Evolutionary conservation across 2,888 invertebrate genomes (phyloP).

Genomic region (Empis livida): DNA sequence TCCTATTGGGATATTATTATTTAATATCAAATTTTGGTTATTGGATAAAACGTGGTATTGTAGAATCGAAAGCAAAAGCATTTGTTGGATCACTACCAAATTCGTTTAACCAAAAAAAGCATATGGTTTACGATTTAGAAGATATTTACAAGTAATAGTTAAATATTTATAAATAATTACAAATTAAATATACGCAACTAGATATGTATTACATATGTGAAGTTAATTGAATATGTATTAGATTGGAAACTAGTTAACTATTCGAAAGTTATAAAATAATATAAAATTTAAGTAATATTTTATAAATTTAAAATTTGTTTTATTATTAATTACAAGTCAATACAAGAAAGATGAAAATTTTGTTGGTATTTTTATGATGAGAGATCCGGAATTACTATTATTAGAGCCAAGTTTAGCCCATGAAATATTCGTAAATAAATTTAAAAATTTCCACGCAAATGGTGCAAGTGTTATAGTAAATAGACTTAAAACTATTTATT

Average conservation of each 20-base stretch:
- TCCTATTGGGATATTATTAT: slow-evolving; percentile 7
- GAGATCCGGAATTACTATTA: slow-evolving; percentile 29
- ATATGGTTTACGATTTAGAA: slow-evolving; percentile 25
- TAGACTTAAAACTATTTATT: no score
- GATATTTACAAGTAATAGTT: slow-evolving; percentile 34
- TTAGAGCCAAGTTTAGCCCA: slow-evolving; percentile 27
- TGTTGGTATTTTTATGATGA: slow-evolving; percentile 32
- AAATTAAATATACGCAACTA: no score
- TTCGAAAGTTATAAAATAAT: no score
- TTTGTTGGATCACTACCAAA: slow-evolving; percentile 30
- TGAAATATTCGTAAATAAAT: slow-evolving; percentile 33
- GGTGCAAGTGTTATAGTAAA: neutral
- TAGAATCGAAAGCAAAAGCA: slow-evolving; percentile 26
- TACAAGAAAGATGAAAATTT: slow-evolving; percentile 23
- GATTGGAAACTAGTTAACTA: no score
- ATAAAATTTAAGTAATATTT: no score
- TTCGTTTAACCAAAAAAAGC: slow-evolving; percentile 19
- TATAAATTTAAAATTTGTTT: no score
- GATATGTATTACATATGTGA: no score
- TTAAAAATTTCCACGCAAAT: slow-evolving; percentile 31
- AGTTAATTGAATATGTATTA: no score
- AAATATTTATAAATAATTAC: no score
- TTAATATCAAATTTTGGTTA: slow-evolving; percentile 26
- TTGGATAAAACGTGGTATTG: slow-evolving; percentile 32
- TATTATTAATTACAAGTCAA: slow-evolving; percentile 14